Percentiles rank a stretch among this genome's conserved stretches.
phyloP scores from a whole-genome alignment of 2,888 invertebrate genomes.

The Spodoptera picta region DNA sequence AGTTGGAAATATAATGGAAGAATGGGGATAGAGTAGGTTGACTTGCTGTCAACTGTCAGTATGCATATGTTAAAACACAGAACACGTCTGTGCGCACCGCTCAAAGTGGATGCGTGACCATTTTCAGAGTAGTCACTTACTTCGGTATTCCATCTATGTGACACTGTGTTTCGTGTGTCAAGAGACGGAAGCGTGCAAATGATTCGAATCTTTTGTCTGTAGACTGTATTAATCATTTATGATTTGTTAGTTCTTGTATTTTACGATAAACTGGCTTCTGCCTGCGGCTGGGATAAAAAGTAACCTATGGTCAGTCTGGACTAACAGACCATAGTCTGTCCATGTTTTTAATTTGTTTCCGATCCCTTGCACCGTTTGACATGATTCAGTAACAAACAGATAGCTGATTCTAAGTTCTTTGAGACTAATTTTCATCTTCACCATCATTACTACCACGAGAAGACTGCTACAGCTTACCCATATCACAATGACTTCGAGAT shows the following conservation, averaged over 20 bases:
- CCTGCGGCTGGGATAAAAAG: no score
- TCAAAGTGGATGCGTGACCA: constrained; percentile 66
- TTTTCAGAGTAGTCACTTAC: constrained; percentile 59
- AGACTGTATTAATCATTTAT: constrained; percentile 26
- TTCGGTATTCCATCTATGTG: constrained; percentile 54
- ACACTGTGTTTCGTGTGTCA: constrained; percentile 49
- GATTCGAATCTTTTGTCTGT: constrained; percentile 19
- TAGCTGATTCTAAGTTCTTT: constrained; percentile 24
- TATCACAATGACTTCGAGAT: no score
- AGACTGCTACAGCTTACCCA: no score
- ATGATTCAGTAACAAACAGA: no score
- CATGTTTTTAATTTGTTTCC: no score
- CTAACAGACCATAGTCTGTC: no score
- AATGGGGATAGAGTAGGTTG: no score
- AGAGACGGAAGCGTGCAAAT: constrained; percentile 19
- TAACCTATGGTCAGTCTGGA: no score
- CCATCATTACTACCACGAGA: no score
- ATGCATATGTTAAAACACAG: constrained; percentile 51
- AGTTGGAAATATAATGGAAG: no score
- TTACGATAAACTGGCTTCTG: no score
- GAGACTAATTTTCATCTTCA: neutral
- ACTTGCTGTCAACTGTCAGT: neutral
- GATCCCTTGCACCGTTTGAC: no score
- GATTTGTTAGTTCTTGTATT: constrained; percentile 8
- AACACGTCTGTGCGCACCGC: constrained; percentile 60